Percentiles rank a stretch among this genome's conserved stretches.
Evolutionary conservation across 2,113 vertebrate species (phyloP).

Genomic region (Lipophrys pholis): DNA sequence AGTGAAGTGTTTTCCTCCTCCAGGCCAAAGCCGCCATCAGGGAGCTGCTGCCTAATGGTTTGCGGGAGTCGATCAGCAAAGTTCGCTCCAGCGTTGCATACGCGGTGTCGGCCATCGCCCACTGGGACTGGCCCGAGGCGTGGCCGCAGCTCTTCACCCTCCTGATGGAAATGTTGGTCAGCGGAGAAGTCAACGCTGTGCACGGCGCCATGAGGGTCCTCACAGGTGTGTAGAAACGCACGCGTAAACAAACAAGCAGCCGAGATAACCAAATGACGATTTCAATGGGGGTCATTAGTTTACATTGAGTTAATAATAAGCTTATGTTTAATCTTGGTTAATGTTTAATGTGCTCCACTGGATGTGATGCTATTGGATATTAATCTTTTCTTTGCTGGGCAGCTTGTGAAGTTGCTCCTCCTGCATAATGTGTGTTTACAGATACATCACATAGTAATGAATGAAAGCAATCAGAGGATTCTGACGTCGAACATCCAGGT

Average conservation of each 20-base stretch:
- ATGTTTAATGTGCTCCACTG: no score
- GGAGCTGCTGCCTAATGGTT: conserved; percentile 91
- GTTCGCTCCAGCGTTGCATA: conserved; percentile 98
- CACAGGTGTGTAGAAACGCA: conserved; percentile 85
- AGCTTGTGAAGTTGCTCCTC: no score
- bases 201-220: conserved; percentile 98
- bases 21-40: conserved; percentile 96
- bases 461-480: no score
- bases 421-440: no score
- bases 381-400: no score
- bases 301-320: no score
- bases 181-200: conserved; percentile 93
- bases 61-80: conserved; percentile 97
- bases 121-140: conserved; percentile 99
- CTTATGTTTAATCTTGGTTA: no score
- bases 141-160: conserved; percentile 97
- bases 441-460: no score
- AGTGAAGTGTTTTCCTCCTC: background rate
- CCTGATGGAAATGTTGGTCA: conserved; percentile 98
- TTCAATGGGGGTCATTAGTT: no score
- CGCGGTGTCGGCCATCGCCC: conserved; percentile 96
- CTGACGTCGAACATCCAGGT: no score
- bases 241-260: background rate
- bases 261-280: no score
- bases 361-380: no score